A percentile compares a stretch with the other conserved stretches of the same genome.
These are phyloP conservation scores for Hylyphantes graminicola DNA, from an alignment of 1,140 invertebrate species.

Conservation along the genomic window DNA sequence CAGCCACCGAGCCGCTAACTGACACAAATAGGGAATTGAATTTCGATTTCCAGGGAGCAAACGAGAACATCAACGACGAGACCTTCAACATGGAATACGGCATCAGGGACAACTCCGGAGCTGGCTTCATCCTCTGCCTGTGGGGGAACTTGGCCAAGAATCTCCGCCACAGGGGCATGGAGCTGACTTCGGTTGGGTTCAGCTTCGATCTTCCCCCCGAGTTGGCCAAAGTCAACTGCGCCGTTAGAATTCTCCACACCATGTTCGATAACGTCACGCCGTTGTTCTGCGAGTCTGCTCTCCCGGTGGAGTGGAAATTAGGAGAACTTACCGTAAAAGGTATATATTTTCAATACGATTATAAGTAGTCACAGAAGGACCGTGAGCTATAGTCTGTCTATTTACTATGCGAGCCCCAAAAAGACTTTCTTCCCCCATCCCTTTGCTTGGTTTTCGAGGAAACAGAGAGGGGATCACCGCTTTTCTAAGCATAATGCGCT, in stretches of 20 bases:
- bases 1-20: no score
- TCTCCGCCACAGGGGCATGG: conserved; percentile 44
- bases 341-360: background rate
- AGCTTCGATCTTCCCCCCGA: conserved; percentile 52
- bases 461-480: no score
- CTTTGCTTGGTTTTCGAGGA: no score
- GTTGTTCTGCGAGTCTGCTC: conserved; percentile 37
- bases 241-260: conserved; percentile 54
- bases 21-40: background rate
- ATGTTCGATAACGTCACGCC: conserved; percentile 45
- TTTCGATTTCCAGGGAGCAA: conserved; percentile 24
- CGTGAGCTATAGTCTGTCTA: no score
- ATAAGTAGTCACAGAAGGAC: no score
- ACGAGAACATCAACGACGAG: conserved; percentile 41
- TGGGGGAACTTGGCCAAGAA: conserved; percentile 58
- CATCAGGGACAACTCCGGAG: background rate
- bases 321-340: conserved; percentile 9
- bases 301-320: conserved; percentile 5
- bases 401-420: no score
- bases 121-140: conserved; percentile 10
- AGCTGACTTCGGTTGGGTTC: conserved; percentile 3
- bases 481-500: no score
- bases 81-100: conserved; percentile 48
- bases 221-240: conserved; percentile 36
- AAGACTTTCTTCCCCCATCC: no score